phyloP scores from a whole-genome alignment of 2,797 vertebrate species.

The Distichodus sexfasciatus region DNA sequence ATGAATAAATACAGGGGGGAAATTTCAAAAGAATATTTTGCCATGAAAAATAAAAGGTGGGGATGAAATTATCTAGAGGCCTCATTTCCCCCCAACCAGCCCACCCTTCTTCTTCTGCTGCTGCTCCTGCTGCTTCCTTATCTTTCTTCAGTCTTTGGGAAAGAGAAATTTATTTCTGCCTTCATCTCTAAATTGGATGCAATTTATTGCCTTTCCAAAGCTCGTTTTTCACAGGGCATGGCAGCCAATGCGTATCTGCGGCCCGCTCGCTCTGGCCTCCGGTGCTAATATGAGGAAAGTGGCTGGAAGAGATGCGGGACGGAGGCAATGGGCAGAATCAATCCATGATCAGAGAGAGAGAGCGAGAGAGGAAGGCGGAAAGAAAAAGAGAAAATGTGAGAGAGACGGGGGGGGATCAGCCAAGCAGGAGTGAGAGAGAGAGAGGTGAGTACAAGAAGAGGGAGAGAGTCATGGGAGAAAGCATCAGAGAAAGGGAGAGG shows the following conservation, averaged over 20 bases:
- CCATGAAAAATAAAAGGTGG: constrained; percentile 52
- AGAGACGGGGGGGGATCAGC: too few species aligned
- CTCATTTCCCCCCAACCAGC: constrained; percentile 37
- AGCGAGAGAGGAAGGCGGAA: constrained; percentile 55
- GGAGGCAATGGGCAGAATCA: constrained; percentile 72
- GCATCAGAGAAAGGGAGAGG: constrained; percentile 44
- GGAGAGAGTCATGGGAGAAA: constrained; percentile 50
- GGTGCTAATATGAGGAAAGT: constrained; percentile 81
- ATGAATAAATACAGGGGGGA: constrained; percentile 69
- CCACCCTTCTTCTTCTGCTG: too few species aligned
- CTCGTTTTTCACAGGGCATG: constrained; percentile 83
- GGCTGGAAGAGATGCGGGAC: constrained; percentile 69
- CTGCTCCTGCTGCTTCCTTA: constrained; percentile 33
- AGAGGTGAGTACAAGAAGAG: constrained; percentile 41
- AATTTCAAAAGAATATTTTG: constrained; percentile 72
- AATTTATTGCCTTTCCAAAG: constrained; percentile 85
- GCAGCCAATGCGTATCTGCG: constrained; percentile 79
- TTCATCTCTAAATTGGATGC: constrained; percentile 87
- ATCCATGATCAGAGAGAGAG: constrained; percentile 70
- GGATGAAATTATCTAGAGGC: constrained; percentile 70
- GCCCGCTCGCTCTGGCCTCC: constrained; percentile 73
- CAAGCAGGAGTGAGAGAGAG: constrained; percentile 10
- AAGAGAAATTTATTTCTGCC: constrained; percentile 84
- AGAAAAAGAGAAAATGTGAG: constrained; percentile 40
- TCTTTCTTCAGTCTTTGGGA: constrained; percentile 77